Evolutionary conservation across 1,140 invertebrate genomes (phyloP).

Genomic region (Oedothorax gibbosus): DNA sequence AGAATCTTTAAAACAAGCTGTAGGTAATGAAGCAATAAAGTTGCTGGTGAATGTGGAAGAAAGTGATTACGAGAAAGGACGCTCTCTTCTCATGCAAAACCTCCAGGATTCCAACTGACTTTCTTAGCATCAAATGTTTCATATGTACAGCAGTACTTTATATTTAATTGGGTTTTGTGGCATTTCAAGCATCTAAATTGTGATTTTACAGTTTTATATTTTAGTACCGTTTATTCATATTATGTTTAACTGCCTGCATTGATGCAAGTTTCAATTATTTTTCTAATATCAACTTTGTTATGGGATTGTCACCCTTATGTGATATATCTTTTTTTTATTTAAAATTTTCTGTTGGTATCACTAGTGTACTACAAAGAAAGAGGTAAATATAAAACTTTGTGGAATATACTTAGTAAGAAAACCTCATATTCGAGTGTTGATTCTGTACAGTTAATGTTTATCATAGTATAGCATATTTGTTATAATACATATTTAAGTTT

Average conservation of each 20-base stretch:
- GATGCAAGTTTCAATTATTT: not conserved
- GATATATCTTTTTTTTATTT: not conserved
- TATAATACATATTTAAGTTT: constrained; percentile 28
- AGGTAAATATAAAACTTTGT: not conserved
- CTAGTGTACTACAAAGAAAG: constrained; percentile 15
- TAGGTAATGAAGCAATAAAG: constrained; percentile 68
- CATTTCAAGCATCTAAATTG: not conserved
- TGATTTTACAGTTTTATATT: not conserved
- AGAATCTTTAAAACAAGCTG: constrained; percentile 68
- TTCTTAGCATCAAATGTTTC: not conserved
- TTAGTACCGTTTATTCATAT: not conserved
- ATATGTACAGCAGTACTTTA: not conserved
- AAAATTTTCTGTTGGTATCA: not conserved
- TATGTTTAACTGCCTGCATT: not conserved
- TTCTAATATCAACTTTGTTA: not conserved
- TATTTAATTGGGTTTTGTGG: constrained; percentile 13
- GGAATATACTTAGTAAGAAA: constrained; percentile 11
- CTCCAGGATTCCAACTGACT: constrained; percentile 39
- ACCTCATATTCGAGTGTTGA: constrained; percentile 9
- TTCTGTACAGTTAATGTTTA: constrained; percentile 44
- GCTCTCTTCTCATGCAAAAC: constrained; percentile 66
- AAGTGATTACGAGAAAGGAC: constrained; percentile 67
- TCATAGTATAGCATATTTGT: constrained; percentile 19
- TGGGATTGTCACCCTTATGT: not conserved
- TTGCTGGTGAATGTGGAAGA: constrained; percentile 68